Evolutionary conservation across 2,888 invertebrate genomes (phyloP).

Genomic region (Prostheceraeus crozeri): DNA sequence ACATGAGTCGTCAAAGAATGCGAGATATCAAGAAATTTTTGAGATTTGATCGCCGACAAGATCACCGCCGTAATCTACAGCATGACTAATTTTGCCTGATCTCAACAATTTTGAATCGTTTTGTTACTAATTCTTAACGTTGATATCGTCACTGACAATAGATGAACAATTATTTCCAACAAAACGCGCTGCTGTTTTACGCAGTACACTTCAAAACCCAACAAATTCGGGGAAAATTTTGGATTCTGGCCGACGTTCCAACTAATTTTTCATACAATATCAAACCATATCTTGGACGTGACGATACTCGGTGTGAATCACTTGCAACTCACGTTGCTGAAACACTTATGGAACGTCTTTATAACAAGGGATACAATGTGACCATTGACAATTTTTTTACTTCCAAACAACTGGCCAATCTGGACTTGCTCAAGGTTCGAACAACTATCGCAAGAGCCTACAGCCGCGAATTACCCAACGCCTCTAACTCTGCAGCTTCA

Average conservation of each 20-base stretch:
- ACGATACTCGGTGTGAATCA: background rate
- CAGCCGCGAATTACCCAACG: constrained; percentile 1
- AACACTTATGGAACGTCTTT: constrained; percentile 20
- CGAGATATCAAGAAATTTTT: constrained; percentile 15
- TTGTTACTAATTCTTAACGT: constrained; percentile 12
- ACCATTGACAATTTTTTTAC: constrained; percentile 18
- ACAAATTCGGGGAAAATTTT: constrained; percentile 15
- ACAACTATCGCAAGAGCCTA: background rate
- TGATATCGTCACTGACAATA: constrained; percentile 18
- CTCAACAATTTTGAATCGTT: constrained; percentile 20
- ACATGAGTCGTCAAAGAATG: constrained; percentile 23
- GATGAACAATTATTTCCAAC: constrained; percentile 16
- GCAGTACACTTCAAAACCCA: constrained; percentile 9
- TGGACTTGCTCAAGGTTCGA: constrained; percentile 20
- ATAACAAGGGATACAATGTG: constrained; percentile 15
- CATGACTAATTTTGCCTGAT: constrained; percentile 22
- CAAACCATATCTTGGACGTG: constrained; percentile 15
- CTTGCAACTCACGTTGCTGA: constrained; percentile 5
- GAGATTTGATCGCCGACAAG: constrained; percentile 16
- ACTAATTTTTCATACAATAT: constrained; percentile 10
- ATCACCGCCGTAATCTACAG: constrained; percentile 9
- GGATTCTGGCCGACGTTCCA: constrained; percentile 12
- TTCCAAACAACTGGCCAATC: background rate
- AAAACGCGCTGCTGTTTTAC: constrained; percentile 12
- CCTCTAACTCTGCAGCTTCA: background rate